Evolutionary conservation across 2,113 vertebrate species (phyloP), one percentile per base, ranked within the genome.

Genomic region (Apteryx owenii): DNA sequence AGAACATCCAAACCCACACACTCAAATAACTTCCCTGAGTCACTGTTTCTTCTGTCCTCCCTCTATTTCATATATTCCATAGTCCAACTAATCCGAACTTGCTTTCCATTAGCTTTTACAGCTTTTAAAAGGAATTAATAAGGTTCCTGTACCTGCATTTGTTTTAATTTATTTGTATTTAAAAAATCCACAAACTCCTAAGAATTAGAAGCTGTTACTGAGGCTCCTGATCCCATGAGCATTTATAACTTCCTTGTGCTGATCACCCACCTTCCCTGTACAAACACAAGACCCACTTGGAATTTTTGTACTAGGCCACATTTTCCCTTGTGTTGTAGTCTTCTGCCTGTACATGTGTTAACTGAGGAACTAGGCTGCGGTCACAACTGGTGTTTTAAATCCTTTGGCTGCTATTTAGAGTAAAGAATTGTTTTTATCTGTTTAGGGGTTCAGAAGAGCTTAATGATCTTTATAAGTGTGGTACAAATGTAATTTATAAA

Each of bases 131-230:
- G 16, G 16, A 76, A 89, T 16, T 2, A 1, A 11, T 26, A 14
- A 17, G 3, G 78, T 91, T 26, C 73, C 38, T 0, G 0, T 36
- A 85, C 9, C n/a, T 76, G 33, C 4, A 3, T 71, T 89, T 90
- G 12, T 69, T 93, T 84, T 71, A 20, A 46, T 36, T 64, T 50
- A 69, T 86, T 68, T 68, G 29, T 65, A 38, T 85, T 78, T 50
- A 72, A 72, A 92, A 66, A 16, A 21, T 10, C 26, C 36, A 62
- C 25, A 50, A 71, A 87, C 17, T 62, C 20, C 51, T 44, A 70
- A 48, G 42, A 46, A 31, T 51, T 76, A 68, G 25, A 77, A 89
- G 62, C 33, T 85, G 33, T 46, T 77, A 60, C 46, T 36, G 33
- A 54, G 10, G 50, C 20, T 84, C 51, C 18, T 60, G 38, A 11